Base-by-base conservation (phyloP, 2,888 invertebrate species). In the Chrysodeixis includens region DNA sequence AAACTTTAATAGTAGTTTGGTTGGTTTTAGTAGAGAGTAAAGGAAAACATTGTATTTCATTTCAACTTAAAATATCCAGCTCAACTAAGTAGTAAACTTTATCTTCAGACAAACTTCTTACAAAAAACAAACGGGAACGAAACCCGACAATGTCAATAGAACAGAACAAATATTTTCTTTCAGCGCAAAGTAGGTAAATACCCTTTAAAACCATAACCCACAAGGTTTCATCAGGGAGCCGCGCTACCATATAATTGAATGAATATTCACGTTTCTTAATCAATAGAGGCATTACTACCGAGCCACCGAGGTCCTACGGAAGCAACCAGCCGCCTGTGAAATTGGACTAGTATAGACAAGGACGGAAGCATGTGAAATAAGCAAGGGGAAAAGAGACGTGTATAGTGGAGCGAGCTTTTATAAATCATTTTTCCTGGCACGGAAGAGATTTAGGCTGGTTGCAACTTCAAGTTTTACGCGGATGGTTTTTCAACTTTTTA, bases 251-350 rank as follows among this genome's bases (percentile, higher is more conserved):
- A 90, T 93, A 94, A 94, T 94, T 94, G 93, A 92, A 93, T 94
- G 94, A 93, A 94, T 94, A 94, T 94, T 94, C 94, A 93, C 89
- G 88, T 89, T 88, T 92, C 93, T 93, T 94, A 94, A 94, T 94
- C 94, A 94, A 94, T 94, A 92, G 90, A 86, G 87, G 92, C 88
- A 93, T 93, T 94, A 93, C 92, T 84, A 80, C 79, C 84, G 85
- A 88, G 88, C 92, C 84, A 80, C 79, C 84, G 85, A 88, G 88
- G 89, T 89, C 88, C 90, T 90, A 88, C 87, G 86, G 90, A 90
- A 87, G 90, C 89, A 90, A 82, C 86, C 92, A 93, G 84, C 92
- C 89, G 93, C 88, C 93, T 93, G 93, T 94, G 93, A 94, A 94
- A 94, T 94, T 94, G 92, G 92, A 92, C 93, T 92, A 86, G 88